Evolutionary conservation across 1,140 invertebrate species (phyloP).

Genomic region (Epicauta chinensis): DNA sequence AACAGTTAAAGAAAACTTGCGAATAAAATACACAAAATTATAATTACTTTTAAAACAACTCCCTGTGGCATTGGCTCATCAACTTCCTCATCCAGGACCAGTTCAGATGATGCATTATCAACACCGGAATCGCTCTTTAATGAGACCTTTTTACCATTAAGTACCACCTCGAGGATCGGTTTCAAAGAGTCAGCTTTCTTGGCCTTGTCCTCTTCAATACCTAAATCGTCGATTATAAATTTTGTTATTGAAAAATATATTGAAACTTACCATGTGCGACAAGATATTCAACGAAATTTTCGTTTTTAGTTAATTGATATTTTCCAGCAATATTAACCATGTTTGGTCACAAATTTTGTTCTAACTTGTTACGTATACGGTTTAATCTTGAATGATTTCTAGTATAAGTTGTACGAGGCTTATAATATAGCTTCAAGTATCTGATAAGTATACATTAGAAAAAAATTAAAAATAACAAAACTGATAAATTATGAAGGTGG

Average conservation of each 20-base stretch:
- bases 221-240: slow-evolving; percentile 4
- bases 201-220: slow-evolving; percentile 11
- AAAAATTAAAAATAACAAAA: no score
- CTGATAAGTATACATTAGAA: no score
- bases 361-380: no score
- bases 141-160: slow-evolving; percentile 10
- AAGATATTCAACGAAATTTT: slow-evolving; percentile 51
- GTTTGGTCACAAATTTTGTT: not conserved
- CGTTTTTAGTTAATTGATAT: slow-evolving; percentile 54
- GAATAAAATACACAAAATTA: no score
- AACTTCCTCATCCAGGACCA: slow-evolving; percentile 7
- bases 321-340: slow-evolving; percentile 40
- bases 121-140: slow-evolving; percentile 10
- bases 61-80: slow-evolving; percentile 8
- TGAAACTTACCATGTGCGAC: slow-evolving; percentile 47
- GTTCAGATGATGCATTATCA: not conserved
- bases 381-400: no score
- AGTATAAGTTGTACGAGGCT: no score
- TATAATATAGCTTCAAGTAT: no score
- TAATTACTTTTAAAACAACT: slow-evolving; percentile 7
- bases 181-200: slow-evolving; percentile 8
- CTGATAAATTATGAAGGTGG: no score
- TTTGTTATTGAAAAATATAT: not conserved
- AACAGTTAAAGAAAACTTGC: no score
- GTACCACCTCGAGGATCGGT: slow-evolving; percentile 8